Percentiles rank a stretch among this genome's conserved stretches.
Evolutionary conservation across 2,113 vertebrate species (phyloP).

Genomic region (Butorides virescens): DNA sequence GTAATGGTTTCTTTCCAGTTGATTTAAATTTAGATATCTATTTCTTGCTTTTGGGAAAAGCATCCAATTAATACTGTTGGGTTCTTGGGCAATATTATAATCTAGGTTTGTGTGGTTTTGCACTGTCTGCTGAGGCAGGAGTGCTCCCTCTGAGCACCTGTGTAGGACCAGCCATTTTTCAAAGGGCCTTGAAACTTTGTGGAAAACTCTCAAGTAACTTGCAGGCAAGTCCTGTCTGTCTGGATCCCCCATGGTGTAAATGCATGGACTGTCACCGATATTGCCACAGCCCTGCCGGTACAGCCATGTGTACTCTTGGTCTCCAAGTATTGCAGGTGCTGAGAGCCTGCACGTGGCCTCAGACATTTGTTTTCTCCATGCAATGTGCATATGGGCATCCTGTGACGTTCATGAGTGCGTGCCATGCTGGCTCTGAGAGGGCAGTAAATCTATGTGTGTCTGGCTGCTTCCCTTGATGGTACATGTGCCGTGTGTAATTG

Average conservation of each 20-base stretch:
- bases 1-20: not conserved
- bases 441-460: not conserved
- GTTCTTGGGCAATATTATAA: not conserved
- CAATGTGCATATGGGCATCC: not conserved
- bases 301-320: not conserved
- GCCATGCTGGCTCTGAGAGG: not conserved
- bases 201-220: not conserved
- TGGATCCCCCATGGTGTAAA: not conserved
- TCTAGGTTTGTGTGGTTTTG: not conserved
- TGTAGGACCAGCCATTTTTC: not conserved
- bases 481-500: fast-evolving
- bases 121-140: not conserved
- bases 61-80: not conserved
- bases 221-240: not conserved
- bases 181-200: not conserved
- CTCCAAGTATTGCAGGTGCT: not conserved
- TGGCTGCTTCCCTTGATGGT: not conserved
- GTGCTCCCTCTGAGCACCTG: not conserved
- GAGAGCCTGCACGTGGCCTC: not conserved
- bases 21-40: not conserved
- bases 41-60: not conserved
- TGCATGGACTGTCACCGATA: not conserved
- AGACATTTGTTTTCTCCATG: not conserved
- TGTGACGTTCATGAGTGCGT: fast-evolving
- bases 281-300: not conserved